Base-by-base conservation (phyloP, 2,888 invertebrate genomes). In the Orgyia antiqua region DNA sequence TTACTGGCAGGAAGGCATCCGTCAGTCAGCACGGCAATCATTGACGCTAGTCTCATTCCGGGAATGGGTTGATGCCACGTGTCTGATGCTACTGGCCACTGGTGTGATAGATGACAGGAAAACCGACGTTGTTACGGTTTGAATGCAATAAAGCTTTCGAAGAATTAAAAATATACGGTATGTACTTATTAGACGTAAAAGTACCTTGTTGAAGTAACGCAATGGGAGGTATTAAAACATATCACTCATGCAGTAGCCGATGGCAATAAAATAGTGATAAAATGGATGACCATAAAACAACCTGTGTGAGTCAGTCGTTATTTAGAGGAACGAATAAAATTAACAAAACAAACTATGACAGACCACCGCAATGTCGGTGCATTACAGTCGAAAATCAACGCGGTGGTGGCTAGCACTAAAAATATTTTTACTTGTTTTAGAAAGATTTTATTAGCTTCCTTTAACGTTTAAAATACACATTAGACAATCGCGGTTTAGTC, bases 291-390 rank as follows among this genome's bases (percentile, higher is more conserved):
- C 56, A 52, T 68, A 68, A 72, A 70, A 54, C 69, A 61, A 68
- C 60, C 64, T 61, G 68, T 73, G 70, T 62, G 72, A 68, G 64
- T 61, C 55, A 40, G 35, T 51, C 44, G 65, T 68, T 75, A 76
- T 77, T 80, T 74, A 66, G 63, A 63, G 69, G 63, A 70, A 70
- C 54, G 59, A 59, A 74, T 73, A 76, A 77, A 78, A 67, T 51
- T 58, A 66, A 58, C 65, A 68, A 66, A 76, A 72, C 72, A 75
- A 72, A 73, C 63, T 58, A 68, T 58, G 47, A n/a, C 62, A 69
- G 84, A 82, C 83, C 83, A 84, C 80, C 84, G 73, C 83, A 75
- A 60, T 68, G 59, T 51, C 47, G 39, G 43, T 57, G 58, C 61
- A 59, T 51, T 57, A 45, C 50, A 28, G 31, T 39, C 36, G 32